Conservation (phyloP, 2,797 vertebrate genomes). For the Eulemur rubriventer region DNA sequence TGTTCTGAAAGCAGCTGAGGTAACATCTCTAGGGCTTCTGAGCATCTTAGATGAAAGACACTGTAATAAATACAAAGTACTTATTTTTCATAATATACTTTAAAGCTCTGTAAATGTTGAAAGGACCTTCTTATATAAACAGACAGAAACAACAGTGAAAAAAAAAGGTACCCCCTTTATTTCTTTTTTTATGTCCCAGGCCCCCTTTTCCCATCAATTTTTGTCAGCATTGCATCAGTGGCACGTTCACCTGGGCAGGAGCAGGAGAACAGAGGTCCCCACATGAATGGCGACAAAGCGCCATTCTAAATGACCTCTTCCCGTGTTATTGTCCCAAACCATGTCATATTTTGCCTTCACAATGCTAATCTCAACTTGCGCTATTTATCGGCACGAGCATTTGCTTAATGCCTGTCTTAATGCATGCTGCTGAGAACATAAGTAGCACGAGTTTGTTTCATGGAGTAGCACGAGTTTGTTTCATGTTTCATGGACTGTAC, state of each 20-base stretch:
- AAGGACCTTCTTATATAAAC: conserved; percentile 41
- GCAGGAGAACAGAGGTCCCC: too few relatives aligned
- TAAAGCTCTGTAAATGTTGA: conserved; percentile 13
- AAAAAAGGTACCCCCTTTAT: background rate
- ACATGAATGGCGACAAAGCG: accelerated
- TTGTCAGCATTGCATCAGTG: background rate
- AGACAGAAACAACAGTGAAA: background rate
- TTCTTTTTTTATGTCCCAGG: background rate
- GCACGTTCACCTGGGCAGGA: background rate
- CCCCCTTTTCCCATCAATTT: background rate
- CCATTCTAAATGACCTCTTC: accelerated
- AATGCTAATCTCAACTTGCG: background rate
- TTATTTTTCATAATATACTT: background rate
- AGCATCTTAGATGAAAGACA: background rate
- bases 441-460: accelerated
- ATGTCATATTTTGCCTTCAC: background rate
- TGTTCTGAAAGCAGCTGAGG: background rate
- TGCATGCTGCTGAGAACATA: accelerated
- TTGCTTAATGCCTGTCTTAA: background rate
- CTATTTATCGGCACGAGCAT: background rate
- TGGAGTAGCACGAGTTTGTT: too few relatives aligned
- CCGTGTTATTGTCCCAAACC: accelerated
- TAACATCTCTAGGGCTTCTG: background rate
- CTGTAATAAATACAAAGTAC: background rate
- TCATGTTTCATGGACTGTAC: accelerated